Evolutionary conservation across 2,797 vertebrate species (phyloP).

Genomic region (Gorsachius magnificus): DNA sequence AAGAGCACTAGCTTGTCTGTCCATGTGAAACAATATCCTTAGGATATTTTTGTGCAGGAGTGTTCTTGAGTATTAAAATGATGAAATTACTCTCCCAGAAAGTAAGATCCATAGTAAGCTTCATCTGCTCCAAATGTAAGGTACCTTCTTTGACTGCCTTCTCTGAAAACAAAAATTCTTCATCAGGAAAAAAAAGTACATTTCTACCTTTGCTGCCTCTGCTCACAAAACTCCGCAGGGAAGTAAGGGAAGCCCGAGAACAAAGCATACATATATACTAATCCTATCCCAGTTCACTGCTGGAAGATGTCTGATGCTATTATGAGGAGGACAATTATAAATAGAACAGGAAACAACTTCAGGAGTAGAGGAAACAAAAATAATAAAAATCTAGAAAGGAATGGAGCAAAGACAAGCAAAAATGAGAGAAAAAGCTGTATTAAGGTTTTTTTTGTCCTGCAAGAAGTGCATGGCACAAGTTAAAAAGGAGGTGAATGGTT

Average conservation of each 20-base stretch:
- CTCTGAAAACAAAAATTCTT: background rate
- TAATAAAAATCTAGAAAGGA: background rate
- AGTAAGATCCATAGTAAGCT: background rate
- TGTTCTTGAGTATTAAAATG: background rate
- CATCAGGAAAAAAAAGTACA: background rate
- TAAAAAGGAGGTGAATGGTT: background rate
- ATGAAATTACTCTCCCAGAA: background rate
- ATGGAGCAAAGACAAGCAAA: background rate
- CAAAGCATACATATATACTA: background rate
- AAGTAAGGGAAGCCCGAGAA: background rate
- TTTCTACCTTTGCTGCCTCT: background rate
- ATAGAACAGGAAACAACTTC: background rate
- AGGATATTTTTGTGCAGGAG: background rate
- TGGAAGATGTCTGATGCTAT: background rate
- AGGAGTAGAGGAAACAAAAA: background rate
- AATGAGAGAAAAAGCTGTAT: background rate
- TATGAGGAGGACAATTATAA: background rate
- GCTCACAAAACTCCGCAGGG: background rate
- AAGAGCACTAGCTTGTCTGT: background rate
- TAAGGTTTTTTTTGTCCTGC: background rate
- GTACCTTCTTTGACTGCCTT: background rate
- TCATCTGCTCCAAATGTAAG: background rate
- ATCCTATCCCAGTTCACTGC: background rate
- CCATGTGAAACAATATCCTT: background rate
- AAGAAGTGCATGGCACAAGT: background rate